Base-by-base conservation (phyloP, 2,888 invertebrate genomes). In the Panopea generosa region DNA sequence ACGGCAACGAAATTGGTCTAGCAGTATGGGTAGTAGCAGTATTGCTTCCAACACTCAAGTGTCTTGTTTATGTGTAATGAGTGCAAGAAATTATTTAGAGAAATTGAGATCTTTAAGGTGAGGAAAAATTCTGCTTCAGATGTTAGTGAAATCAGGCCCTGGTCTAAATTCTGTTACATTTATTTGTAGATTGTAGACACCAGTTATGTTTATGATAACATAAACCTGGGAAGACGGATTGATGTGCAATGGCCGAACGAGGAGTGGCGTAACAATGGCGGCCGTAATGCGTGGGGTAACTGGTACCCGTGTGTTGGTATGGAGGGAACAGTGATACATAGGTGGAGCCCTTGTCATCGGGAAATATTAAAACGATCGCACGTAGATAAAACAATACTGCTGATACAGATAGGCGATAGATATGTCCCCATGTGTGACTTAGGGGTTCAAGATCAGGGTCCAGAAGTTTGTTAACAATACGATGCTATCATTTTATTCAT, bases 211-310 rank as follows among this genome's bases (percentile, higher is more conserved):
- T 98, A 97, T 89, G 97, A 98, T 91, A 97, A 96, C 78, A 96
- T 98, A 69, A 98, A 98, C 92, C 93, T 97, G 83, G 97, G 97
- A 9, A 94, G 97, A 76, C 94, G 97, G 79, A 97, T 98, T 73
- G 98, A 98, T 89, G 98, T 98, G n/a, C 95, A 95, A 84, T 99
- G 99, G 99, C 99, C 99, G 0, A 96, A 96, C 85, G 98, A 98
- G 91, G 95, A 95, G 61, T 97, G 97, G 96, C 93, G 97, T 65
- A 95, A 95, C 76, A 94, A 96, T 82, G 98, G 98, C 0, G 98
- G 98, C 0, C 94, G 97, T 80, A 96, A 96, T 55, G 95, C 95
- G 85, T 99, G 98, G 99, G 95, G 95, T 82, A 95, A 96, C 86
- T 98, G 98, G 98, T 95, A 96, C 78, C 98, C 98, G 0, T 95